These are phyloP conservation scores for Scarus forsteni DNA, from an alignment of 2,797 vertebrate species.

Conservation along the genomic window DNA sequence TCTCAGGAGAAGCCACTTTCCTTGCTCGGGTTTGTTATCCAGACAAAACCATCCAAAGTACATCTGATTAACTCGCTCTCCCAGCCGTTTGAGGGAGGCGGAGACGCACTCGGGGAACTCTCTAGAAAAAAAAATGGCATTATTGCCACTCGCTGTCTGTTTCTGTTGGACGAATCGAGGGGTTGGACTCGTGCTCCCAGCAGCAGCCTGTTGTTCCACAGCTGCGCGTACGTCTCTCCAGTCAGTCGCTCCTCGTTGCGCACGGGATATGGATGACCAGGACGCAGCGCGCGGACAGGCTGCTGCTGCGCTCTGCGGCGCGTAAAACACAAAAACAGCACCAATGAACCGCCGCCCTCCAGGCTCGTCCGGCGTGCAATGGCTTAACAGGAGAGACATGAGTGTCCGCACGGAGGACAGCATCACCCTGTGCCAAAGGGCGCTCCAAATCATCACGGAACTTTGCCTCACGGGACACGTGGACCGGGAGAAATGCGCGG, in stretches of 20 bases:
- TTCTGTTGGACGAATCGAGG: slow-evolving; percentile 66
- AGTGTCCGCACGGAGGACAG: slow-evolving; percentile 91
- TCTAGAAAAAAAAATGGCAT: slow-evolving; percentile 45
- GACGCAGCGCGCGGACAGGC: slow-evolving; percentile 64
- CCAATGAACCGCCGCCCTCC: slow-evolving; percentile 80
- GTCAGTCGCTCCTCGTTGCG: slow-evolving; percentile 55
- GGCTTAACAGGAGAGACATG: slow-evolving; percentile 91
- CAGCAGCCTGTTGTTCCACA: slow-evolving; percentile 34
- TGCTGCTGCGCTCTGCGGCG: slow-evolving; percentile 65
- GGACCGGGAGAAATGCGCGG: slow-evolving; percentile 93
- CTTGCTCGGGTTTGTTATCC: too few relatives aligned
- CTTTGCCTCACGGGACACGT: slow-evolving; percentile 95
- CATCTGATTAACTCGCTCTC: too few relatives aligned
- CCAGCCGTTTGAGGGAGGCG: slow-evolving; percentile 22
- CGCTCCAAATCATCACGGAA: slow-evolving; percentile 95
- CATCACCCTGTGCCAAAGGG: slow-evolving; percentile 94
- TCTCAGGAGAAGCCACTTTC: not conserved
- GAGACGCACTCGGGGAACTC: slow-evolving; percentile 31
- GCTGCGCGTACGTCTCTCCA: slow-evolving; percentile 33
- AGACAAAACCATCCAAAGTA: too few relatives aligned
- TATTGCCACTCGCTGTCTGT: slow-evolving; percentile 19
- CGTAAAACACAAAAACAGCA: slow-evolving; percentile 45
- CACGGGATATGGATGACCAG: slow-evolving; percentile 72
- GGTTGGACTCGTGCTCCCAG: slow-evolving; percentile 51
- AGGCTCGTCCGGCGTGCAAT: slow-evolving; percentile 84